These are phyloP conservation scores for Mus spicilegus DNA, from an alignment of 2,113 vertebrate genomes.

Conservation along the genomic window DNA sequence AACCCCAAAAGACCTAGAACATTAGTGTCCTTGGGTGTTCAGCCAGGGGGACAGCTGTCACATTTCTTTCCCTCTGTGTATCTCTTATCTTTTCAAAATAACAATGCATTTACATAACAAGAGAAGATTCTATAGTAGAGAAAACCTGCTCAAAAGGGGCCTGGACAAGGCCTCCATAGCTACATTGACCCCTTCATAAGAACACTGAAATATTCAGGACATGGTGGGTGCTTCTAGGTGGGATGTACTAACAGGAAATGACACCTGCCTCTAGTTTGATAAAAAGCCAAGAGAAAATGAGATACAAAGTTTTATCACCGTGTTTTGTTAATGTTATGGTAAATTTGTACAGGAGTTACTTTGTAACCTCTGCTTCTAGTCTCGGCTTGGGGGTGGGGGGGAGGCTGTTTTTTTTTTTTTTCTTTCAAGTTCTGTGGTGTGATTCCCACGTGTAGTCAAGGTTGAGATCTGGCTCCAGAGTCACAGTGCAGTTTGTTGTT, in stretches of 20 bases:
- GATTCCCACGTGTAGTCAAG: neutral
- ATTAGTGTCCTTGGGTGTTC: neutral
- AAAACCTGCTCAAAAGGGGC: neutral
- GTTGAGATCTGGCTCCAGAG: neutral
- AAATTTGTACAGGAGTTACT: neutral
- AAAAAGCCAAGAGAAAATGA: conserved; percentile 15
- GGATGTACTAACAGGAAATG: neutral
- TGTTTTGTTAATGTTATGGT: neutral
- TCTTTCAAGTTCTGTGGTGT: neutral
- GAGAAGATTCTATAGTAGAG: neutral
- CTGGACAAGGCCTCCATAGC: neutral
- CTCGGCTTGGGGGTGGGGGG: neutral
- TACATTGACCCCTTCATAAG: neutral
- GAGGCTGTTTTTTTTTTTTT: neutral
- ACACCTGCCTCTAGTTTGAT: neutral
- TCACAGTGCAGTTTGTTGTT: neutral
- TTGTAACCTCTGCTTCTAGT: neutral
- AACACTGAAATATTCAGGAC: neutral
- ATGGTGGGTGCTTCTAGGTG: neutral
- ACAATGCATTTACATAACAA: neutral
- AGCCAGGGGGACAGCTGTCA: neutral
- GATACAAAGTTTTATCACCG: neutral
- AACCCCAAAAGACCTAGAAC: neutral
- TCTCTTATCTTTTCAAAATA: conserved; percentile 51
- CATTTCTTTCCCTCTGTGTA: neutral